Percentiles rank a stretch among this genome's conserved stretches.
Evolutionary conservation across 2,888 invertebrate genomes (phyloP).

Genomic region (Auanema freiburgensis): DNA sequence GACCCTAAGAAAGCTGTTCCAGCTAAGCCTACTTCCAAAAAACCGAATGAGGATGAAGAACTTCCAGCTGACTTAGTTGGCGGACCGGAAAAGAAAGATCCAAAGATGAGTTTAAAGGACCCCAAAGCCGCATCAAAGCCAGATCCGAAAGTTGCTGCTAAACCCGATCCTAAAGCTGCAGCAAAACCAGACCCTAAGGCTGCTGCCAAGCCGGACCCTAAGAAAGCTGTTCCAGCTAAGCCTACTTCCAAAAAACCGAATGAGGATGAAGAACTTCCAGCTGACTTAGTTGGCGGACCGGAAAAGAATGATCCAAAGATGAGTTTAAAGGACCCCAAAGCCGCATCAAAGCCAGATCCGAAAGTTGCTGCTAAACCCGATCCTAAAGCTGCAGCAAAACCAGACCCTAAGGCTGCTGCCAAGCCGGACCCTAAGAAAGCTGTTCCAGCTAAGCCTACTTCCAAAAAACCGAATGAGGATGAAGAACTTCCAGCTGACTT

Average conservation of each 20-base stretch:
- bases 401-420: neutral
- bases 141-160: neutral
- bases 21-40: constrained; percentile 26
- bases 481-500: constrained; percentile 25
- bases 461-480: constrained; percentile 17
- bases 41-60: constrained; percentile 32
- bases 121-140: constrained; percentile 6
- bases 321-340: neutral
- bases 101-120: neutral
- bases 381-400: constrained; percentile 9
- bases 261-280: constrained; percentile 27
- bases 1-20: constrained; percentile 5
- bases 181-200: constrained; percentile 6
- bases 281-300: constrained; percentile 23
- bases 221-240: neutral
- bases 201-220: neutral
- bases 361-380: constrained; percentile 3
- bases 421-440: neutral
- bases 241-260: neutral
- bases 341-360: neutral
- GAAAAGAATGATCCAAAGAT: neutral
- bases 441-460: no score
- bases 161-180: neutral
- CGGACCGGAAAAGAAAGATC: constrained; percentile 22
- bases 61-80: constrained; percentile 30